Evolutionary conservation across 2,113 vertebrate species (phyloP), one percentile per base, ranked within the genome.

Genomic region (Oreotragus oreotragus): DNA sequence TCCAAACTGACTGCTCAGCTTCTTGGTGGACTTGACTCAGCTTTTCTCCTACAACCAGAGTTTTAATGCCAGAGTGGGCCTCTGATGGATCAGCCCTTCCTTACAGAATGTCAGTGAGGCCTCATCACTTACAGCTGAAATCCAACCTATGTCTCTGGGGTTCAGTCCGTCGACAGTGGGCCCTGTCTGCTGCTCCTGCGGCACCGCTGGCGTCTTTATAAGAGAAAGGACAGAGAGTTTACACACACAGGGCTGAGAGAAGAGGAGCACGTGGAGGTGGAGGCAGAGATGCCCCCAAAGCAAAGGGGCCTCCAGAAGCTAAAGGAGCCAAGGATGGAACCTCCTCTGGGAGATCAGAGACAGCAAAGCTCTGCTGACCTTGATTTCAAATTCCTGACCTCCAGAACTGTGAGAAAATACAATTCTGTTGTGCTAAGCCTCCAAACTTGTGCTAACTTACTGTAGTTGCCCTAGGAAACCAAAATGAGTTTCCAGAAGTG

Each of bases 211-310:
- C 0, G 17, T 33, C 77, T 83, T 90, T 27, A 17, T n/a, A 53
- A 11, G 66, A 77, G n/a, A 39, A 30, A 51, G 6, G 45, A 51
- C 27, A 79, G n/a, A 39, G 2, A 64, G 17, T 30, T 9, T 81
- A 73, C 4, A 64, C 1, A 4, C 28, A 11, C 36, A 45, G 43
- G 19, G 30, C 1, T 8, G 76, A 28, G 19, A n/a, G 21, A 60
- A 80, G 27, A 21, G 7, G 16, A 36, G 16, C 45, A 10, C 0
- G 2, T 19, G 23, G 23, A 39, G n/a, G 28, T 17, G 7, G 16
- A 64, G 62, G 15, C 3, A 1, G 92, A 28, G 85, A 36, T 11
- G 15, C 16, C 17, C n/a, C 14, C 15, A 47, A 55, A 55, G 58
- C 11, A 47, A 19, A 64, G 33, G 15, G 33, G 62, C 30, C 33